Evolutionary conservation across 2,797 vertebrate genomes (phyloP).

Genomic region (Acanthurus leucopareius): DNA sequence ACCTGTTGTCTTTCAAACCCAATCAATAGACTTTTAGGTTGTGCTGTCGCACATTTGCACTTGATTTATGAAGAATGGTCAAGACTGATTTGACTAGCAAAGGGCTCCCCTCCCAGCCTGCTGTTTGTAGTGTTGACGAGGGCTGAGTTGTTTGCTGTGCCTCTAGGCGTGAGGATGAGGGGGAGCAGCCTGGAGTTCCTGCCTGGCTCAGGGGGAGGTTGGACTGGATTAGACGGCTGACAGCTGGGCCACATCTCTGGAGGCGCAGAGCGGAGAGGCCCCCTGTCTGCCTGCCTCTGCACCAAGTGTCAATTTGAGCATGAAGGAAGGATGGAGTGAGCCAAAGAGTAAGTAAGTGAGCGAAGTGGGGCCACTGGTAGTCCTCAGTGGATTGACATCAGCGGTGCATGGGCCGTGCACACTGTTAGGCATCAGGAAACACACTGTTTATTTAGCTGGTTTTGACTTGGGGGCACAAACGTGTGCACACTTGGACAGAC

Average conservation of each 20-base stretch:
- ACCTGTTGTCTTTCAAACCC: conserved; percentile 45
- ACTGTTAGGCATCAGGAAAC: conserved; percentile 85
- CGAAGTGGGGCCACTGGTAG: conserved; percentile 79
- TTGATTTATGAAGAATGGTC: conserved; percentile 75
- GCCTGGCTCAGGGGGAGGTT: conserved; percentile 84
- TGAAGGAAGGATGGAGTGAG: conserved; percentile 84
- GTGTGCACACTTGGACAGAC: conserved; percentile 68
- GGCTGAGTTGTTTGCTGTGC: conserved; percentile 76
- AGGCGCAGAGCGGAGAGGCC: conserved; percentile 81
- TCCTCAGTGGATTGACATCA: conserved; percentile 83
- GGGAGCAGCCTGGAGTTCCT: conserved; percentile 78
- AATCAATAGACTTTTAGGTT: conserved; percentile 25
- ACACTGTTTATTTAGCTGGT: conserved; percentile 81
- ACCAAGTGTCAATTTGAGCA: conserved; percentile 88
- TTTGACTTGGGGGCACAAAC: conserved; percentile 69
- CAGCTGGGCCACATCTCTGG: conserved; percentile 88
- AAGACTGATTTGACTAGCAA: conserved; percentile 78
- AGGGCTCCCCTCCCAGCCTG: conserved; percentile 69
- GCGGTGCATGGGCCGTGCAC: conserved; percentile 82
- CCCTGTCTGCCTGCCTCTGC: conserved; percentile 84
- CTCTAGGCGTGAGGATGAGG: conserved; percentile 78
- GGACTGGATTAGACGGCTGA: conserved; percentile 88
- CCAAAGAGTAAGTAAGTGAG: conserved; percentile 82
- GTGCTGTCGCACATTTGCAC: conserved; percentile 31
- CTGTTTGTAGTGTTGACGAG: conserved; percentile 68